These are phyloP conservation scores for Numenius arquata DNA, from an alignment of 2,113 vertebrate genomes.

Conservation along the genomic window DNA sequence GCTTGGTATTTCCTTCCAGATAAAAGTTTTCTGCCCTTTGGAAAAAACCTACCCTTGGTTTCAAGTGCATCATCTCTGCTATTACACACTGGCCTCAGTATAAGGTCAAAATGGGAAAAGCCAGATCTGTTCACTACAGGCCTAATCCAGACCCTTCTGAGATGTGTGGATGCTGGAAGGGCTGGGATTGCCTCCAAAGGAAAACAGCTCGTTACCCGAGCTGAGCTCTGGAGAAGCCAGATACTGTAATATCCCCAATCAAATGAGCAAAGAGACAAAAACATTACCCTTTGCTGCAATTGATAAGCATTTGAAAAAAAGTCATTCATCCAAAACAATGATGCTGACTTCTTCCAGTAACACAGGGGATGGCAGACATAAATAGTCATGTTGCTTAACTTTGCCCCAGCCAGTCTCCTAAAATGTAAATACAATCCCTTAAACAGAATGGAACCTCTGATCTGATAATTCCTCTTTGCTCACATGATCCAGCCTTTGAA, in stretches of 20 bases:
- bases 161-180: neutral
- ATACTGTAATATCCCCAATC: neutral
- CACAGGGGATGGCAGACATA: neutral
- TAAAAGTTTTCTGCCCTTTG: constrained; percentile 17
- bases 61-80: neutral
- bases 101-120: neutral
- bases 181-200: neutral
- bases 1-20: neutral
- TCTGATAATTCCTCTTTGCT: neutral
- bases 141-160: accelerated
- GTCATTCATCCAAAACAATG: neutral
- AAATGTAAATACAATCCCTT: neutral
- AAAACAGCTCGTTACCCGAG: neutral
- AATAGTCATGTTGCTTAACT: neutral
- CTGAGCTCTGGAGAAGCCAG: neutral
- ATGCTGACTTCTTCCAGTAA: neutral
- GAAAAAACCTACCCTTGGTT: neutral
- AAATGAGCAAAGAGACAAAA: neutral
- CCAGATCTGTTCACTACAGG: neutral
- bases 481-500: neutral
- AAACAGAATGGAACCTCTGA: neutral
- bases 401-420: neutral
- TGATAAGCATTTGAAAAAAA: neutral
- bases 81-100: neutral
- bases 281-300: neutral